Conservation (phyloP, 2,797 vertebrate species). For the Linurgus olivaceus region DNA sequence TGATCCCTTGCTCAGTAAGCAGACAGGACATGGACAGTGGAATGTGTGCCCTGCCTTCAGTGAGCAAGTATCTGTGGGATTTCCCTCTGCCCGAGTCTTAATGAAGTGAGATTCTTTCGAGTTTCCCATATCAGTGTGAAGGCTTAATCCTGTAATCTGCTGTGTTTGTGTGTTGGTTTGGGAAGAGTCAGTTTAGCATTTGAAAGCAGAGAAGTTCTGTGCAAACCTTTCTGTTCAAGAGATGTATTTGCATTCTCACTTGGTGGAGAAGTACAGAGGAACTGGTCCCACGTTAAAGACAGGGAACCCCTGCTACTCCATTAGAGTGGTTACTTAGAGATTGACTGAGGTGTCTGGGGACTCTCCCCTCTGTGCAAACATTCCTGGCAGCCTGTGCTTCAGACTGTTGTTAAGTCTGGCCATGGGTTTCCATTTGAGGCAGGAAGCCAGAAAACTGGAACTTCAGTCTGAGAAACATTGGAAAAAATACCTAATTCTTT, state of each 20-base stretch:
- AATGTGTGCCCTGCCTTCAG: background rate
- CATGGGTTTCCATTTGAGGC: background rate
- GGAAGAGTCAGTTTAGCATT: background rate
- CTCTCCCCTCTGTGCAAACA: background rate
- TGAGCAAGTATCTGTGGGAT: background rate
- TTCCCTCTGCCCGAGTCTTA: background rate
- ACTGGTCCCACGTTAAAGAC: background rate
- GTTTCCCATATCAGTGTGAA: fast-evolving
- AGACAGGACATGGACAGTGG: background rate
- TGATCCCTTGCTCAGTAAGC: background rate
- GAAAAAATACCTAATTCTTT: background rate
- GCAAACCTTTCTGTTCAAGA: background rate
- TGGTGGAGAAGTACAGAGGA: background rate
- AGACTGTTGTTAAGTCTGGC: background rate
- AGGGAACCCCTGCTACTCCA: background rate
- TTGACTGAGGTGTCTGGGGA: background rate
- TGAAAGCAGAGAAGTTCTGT: background rate
- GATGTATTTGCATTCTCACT: background rate
- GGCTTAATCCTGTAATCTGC: background rate
- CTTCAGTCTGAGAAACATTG: background rate
- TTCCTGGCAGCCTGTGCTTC: background rate
- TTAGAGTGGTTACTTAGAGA: background rate
- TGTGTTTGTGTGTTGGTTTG: background rate
- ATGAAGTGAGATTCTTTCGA: background rate
- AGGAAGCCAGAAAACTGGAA: background rate